Conservation (phyloP, 1,140 invertebrate genomes). For the Zophobas morio region DNA sequence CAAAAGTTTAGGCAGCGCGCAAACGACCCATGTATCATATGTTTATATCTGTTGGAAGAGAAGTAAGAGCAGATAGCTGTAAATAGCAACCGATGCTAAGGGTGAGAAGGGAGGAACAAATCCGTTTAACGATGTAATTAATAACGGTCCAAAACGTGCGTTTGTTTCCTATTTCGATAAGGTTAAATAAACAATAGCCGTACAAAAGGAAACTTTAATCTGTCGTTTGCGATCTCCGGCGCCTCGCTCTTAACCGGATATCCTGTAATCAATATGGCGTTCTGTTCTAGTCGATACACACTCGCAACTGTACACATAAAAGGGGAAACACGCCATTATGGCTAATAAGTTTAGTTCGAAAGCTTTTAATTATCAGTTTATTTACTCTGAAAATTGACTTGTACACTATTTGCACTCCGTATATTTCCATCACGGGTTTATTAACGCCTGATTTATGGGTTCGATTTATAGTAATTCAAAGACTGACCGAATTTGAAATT, state of each 20-base stretch:
- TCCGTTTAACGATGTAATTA: slow-evolving; percentile 56
- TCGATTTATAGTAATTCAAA: no score
- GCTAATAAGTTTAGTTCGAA: slow-evolving; percentile 20
- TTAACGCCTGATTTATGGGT: no score
- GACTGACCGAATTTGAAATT: no score
- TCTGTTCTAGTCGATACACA: slow-evolving; percentile 36
- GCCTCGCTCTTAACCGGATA: slow-evolving; percentile 44
- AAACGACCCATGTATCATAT: slow-evolving; percentile 42
- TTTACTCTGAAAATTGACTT: slow-evolving; percentile 26
- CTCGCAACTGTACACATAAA: slow-evolving; percentile 33
- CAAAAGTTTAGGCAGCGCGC: slow-evolving; percentile 34
- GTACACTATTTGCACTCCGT: background rate
- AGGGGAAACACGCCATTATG: slow-evolving; percentile 28
- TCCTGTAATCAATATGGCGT: slow-evolving; percentile 49
- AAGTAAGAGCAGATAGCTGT: slow-evolving; percentile 39
- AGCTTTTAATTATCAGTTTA: slow-evolving; percentile 25
- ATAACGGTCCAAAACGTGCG: slow-evolving; percentile 52
- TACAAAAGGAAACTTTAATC: slow-evolving; percentile 51
- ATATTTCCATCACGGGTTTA: background rate
- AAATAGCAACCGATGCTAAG: slow-evolving; percentile 39
- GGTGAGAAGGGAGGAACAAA: slow-evolving; percentile 50
- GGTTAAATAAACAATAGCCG: slow-evolving; percentile 50
- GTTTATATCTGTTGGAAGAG: slow-evolving; percentile 39
- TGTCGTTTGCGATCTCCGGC: slow-evolving; percentile 46
- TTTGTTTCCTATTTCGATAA: slow-evolving; percentile 55